These are phyloP conservation scores for Danio rerio DNA, from an alignment of 2,113 vertebrate species.

Conservation along the genomic window DNA sequence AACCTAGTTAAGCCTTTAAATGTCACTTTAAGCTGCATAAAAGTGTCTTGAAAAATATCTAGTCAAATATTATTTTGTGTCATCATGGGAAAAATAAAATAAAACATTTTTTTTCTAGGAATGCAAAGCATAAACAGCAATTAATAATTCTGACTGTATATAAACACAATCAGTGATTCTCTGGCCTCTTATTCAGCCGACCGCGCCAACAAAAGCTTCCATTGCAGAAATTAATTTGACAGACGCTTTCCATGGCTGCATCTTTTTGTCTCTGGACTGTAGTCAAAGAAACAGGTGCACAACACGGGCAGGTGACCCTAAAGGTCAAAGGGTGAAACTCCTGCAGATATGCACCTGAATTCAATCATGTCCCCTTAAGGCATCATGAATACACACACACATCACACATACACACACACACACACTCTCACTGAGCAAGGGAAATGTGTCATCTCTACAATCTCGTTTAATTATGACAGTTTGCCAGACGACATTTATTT, in stretches of 20 bases:
- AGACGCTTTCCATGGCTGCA: not conserved
- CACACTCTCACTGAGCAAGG: not conserved
- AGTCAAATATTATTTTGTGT: no score
- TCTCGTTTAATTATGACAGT: not conserved
- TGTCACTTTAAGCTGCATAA: not conserved
- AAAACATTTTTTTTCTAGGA: no score
- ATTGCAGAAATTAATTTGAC: not conserved
- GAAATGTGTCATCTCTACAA: not conserved
- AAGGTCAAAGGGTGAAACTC: conserved; percentile 37
- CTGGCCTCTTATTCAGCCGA: not conserved
- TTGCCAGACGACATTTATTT: not conserved
- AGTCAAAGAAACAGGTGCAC: conserved; percentile 36
- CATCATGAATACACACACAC: not conserved
- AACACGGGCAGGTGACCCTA: not conserved
- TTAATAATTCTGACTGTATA: not conserved
- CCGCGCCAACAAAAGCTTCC: not conserved
- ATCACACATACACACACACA: not conserved
- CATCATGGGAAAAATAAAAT: no score
- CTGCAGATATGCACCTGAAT: conserved; percentile 3
- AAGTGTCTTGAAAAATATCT: no score
- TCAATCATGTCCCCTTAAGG: not conserved
- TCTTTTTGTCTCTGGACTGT: conserved; percentile 1
- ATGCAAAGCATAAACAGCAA: no score
- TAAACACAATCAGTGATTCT: not conserved
- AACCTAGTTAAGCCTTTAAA: no score